A percentile compares a stretch with the other conserved stretches of the same genome.
These are phyloP conservation scores for Trichechus manatus DNA, from an alignment of 2,113 vertebrate species.

Conservation along the genomic window DNA sequence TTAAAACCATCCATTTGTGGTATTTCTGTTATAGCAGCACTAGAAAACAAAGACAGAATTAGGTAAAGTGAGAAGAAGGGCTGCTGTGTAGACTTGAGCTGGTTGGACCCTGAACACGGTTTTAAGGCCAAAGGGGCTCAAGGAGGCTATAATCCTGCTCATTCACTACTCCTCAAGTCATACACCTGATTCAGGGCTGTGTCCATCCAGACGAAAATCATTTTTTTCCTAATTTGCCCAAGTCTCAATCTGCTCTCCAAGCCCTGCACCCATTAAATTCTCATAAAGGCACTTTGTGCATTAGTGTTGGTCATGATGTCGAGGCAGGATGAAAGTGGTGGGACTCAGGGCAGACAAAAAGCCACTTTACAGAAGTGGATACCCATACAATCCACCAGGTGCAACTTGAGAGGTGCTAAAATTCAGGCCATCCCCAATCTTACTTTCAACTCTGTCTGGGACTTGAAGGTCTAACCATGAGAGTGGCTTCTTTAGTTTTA, in stretches of 20 bases:
- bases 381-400: not conserved
- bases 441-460: not conserved
- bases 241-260: not conserved
- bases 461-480: not conserved
- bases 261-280: not conserved
- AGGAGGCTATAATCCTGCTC: not conserved
- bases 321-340: not conserved
- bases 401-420: not conserved
- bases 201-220: not conserved
- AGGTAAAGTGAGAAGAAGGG: not conserved
- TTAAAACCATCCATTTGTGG: too few relatives aligned
- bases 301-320: not conserved
- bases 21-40: too few relatives aligned
- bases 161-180: not conserved
- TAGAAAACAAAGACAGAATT: not conserved
- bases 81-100: not conserved
- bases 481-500: not conserved
- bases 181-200: not conserved
- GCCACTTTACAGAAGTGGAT: not conserved
- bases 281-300: not conserved
- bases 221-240: not conserved
- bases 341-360: conserved; percentile 1
- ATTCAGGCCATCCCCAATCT: not conserved
- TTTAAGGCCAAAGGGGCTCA: not conserved
- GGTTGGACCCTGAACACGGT: not conserved